Conservation (phyloP, 2,113 vertebrate species). For the Oncorhynchus gorbuscha region DNA sequence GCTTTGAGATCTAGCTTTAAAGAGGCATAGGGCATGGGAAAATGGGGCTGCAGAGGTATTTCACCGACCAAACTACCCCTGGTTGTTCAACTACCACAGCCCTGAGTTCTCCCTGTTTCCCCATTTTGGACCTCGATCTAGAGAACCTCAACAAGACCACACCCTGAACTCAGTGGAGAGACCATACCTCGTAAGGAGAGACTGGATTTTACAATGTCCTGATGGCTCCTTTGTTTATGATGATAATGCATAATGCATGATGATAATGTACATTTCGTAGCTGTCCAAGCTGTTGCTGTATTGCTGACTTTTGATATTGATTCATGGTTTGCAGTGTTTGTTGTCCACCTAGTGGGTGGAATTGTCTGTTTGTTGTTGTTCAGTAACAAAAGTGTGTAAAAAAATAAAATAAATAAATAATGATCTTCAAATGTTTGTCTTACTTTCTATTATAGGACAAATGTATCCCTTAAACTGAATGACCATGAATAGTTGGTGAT, state of each 20-base stretch:
- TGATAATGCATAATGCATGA: not conserved
- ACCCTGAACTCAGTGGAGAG: not conserved
- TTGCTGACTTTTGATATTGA: not conserved
- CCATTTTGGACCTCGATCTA: not conserved
- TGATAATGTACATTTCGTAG: not conserved
- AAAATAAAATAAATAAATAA: not conserved
- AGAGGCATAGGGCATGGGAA: slow-evolving; percentile 99
- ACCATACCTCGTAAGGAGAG: not conserved
- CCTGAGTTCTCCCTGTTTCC: not conserved
- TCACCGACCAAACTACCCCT: slow-evolving; percentile 24
- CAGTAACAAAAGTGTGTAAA: not conserved
- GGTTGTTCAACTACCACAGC: not conserved
- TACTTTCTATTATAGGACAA: not conserved
- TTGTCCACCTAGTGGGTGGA: not conserved
- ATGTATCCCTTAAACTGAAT: not conserved
- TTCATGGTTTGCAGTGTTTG: not conserved
- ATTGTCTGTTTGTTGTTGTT: not conserved
- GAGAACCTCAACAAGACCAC: not conserved
- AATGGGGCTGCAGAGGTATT: slow-evolving; percentile 87
- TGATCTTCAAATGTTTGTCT: not conserved
- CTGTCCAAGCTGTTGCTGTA: not conserved
- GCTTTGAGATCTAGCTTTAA: slow-evolving; percentile 92
- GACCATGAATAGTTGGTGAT: too few relatives aligned
- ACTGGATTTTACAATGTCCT: not conserved
- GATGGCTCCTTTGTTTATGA: not conserved